Percentiles rank a stretch among this genome's conserved stretches.
Conservation (phyloP, 1,140 invertebrate species). For the Meloidogyne chitwoodi region DNA sequence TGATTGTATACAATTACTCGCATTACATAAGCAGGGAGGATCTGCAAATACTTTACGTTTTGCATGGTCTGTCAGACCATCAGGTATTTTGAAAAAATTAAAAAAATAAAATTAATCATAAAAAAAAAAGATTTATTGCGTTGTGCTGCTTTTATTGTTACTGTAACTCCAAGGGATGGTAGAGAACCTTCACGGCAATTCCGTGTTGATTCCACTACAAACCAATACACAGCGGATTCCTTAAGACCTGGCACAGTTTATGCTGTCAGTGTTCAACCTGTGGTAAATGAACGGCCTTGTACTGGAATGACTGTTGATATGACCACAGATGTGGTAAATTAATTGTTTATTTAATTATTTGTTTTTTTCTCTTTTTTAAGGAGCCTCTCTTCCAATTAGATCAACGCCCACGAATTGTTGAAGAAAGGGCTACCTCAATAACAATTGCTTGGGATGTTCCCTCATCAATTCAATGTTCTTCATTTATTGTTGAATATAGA, state of each 20-base stretch:
- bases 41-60: slow-evolving; percentile 46
- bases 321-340: neutral
- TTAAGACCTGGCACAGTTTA: slow-evolving; percentile 50
- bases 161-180: slow-evolving; percentile 50
- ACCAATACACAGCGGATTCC: slow-evolving; percentile 53
- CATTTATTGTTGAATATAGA: slow-evolving; percentile 56
- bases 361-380: slow-evolving; percentile 54
- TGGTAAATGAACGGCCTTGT: slow-evolving; percentile 39
- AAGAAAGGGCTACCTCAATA: slow-evolving; percentile 52
- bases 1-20: slow-evolving; percentile 44
- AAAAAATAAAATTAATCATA: neutral
- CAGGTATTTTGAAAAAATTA: neutral
- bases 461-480: slow-evolving; percentile 37
- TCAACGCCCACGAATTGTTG: slow-evolving; percentile 49
- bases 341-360: slow-evolving; percentile 26
- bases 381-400: slow-evolving; percentile 40
- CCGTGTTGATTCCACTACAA: slow-evolving; percentile 53
- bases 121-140: slow-evolving; percentile 34
- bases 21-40: slow-evolving; percentile 45
- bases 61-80: slow-evolving; percentile 48
- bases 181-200: slow-evolving; percentile 46
- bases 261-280: slow-evolving; percentile 56
- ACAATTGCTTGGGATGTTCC: slow-evolving; percentile 57
- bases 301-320: slow-evolving; percentile 1
- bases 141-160: slow-evolving; percentile 53